Evolutionary conservation across 2,888 invertebrate genomes (phyloP), one percentile per base, ranked within the genome.

Genomic region (Drosophila quinaria): DNA sequence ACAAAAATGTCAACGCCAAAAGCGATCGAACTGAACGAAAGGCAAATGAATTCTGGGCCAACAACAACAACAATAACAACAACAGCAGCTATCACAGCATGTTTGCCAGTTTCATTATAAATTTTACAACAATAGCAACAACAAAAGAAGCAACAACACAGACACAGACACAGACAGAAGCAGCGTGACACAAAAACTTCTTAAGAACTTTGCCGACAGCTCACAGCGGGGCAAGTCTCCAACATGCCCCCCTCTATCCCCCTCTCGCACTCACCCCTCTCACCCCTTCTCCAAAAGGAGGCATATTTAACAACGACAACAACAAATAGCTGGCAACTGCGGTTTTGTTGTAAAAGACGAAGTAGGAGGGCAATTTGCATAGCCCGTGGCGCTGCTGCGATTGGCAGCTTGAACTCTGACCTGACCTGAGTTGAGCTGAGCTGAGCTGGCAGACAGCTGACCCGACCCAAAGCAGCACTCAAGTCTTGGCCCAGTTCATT

Each of bases 191-290:
- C 70, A 71, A 69, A 74, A 70, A 73, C 70, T 82, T 81, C 86
- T 80, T 81, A 70, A 86, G 90, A 86, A 89, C 73, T 86, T 86
- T 86, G 90, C 85, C 85, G 85, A 81, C 85, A 80, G 41, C 42
- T 47, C 82, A 42, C 65, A 49, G 62, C 66, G 60, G 71, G 71
- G 15, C 49, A 50, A 46, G 42, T 56, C 46, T n/a, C 37, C 56
- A 35, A 29, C 13, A 44, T 13, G 22, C 13, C 37, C 29, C 15
- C 33, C 15, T 17, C 42, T n/a, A 17, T 41, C n/a, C 15, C 3
- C 35, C 35, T 3, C 3, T n/a, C 39, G 1, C 35, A 13, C 9
- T 15, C 47, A 29, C 25, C 2, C 25, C n/a, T 10, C 33, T 4
- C 29, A 25, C 42, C n/a, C 35, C 31, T 39, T 13, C 11, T 17